Evolutionary conservation across 2,888 invertebrate species (phyloP), one percentile per base, ranked within the genome.

Genomic region (Macaria notata): DNA sequence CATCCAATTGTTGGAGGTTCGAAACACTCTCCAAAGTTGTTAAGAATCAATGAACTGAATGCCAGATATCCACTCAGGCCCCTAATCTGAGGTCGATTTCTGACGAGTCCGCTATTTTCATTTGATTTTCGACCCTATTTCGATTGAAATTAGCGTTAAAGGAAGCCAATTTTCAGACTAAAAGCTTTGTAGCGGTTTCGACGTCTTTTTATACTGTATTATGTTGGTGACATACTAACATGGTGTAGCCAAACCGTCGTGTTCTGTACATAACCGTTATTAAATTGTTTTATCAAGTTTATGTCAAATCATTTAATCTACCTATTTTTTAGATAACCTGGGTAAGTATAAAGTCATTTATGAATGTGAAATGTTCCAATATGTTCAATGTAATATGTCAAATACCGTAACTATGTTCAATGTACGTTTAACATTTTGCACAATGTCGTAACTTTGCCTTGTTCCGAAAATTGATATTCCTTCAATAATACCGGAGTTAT

Each of bases 11-110:
- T 46, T 49, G 42, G 31, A 31, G 9, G 4, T 42, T 48, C 47
- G 33, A 45, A 58, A 36, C 29, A 44, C 39, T 42, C 44, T 53
- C 31, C 49, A 48, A 54, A 54, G 51, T 59, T 54, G 54, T 55
- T 54, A 50, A 36, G 51, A 55, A 55, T 59, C 54, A 59, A 54
- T 55, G 51, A 51, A 51, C 36, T 48, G 54, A 36, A 51, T 39
- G 9, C 42, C 33, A 44, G 53, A 54, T 50, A 38, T 59, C 33
- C 9, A 38, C 30, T 50, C 7, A 44, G 30, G 50, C 30, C 41
- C 41, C 30, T 38, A 50, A 42, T 44, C 36, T 44, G 4, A 36
- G 33, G 38, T 50, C 30, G 36, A 33, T 9, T 36, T 30, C 4
- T 7, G 33, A 43, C 33, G 30, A 8, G 30, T 30, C 41, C 19